Conservation (phyloP, 2,888 invertebrate genomes). For the Cataglyphis altisquamis region DNA sequence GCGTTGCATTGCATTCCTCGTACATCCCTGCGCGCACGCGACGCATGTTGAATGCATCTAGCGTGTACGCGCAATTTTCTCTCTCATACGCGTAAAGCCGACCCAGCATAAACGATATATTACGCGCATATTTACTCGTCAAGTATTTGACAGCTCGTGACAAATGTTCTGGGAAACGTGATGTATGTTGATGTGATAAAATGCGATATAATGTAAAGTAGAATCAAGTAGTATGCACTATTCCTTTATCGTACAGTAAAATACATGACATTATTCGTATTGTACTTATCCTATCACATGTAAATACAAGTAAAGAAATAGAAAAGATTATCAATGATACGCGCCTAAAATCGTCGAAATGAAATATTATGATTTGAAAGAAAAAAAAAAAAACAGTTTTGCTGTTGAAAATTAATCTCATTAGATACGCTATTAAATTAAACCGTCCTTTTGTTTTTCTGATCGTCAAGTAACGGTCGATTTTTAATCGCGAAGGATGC, state of each 20-base stretch:
- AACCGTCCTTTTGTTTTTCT: neutral
- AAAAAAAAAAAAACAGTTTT: neutral
- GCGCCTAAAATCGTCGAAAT: neutral
- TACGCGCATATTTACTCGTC: slow-evolving; percentile 10
- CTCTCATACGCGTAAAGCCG: slow-evolving; percentile 2
- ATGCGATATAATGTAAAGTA: slow-evolving; percentile 19
- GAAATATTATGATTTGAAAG: neutral
- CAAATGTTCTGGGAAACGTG: slow-evolving; percentile 17
- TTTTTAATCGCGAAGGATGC: neutral
- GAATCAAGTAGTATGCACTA: slow-evolving; percentile 42
- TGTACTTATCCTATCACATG: slow-evolving; percentile 26
- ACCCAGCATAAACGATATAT: slow-evolving; percentile 6
- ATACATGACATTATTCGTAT: slow-evolving; percentile 13
- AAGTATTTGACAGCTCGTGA: slow-evolving; percentile 37
- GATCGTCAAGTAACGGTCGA: neutral
- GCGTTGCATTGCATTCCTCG: slow-evolving; percentile 11
- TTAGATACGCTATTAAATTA: neutral
- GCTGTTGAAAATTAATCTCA: slow-evolving; percentile 9
- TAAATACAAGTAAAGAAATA: slow-evolving; percentile 18
- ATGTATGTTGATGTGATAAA: slow-evolving; percentile 41
- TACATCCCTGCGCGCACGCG: slow-evolving; percentile 15
- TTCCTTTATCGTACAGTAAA: slow-evolving; percentile 1
- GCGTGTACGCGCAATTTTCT: slow-evolving; percentile 36
- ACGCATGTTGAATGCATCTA: slow-evolving; percentile 39
- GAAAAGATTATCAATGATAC: slow-evolving; percentile 15